Evolutionary conservation across 2,113 vertebrate genomes (phyloP), one percentile per base, ranked within the genome.

Genomic region (Oplegnathus fasciatus): DNA sequence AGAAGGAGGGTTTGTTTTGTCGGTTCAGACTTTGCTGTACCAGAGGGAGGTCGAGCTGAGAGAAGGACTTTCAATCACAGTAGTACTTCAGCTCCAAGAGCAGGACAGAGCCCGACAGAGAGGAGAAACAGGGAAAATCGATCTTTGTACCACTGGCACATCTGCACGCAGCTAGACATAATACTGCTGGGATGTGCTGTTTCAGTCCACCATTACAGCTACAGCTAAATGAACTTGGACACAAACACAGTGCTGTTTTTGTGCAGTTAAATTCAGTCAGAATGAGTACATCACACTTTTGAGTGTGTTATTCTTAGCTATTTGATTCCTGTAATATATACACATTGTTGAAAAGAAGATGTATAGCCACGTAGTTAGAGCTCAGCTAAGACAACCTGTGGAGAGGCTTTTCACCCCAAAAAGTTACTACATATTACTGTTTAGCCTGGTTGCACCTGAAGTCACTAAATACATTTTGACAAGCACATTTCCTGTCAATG

Each of bases 401-500:
- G 72, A 85, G 52, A 74, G 50, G 34, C 55, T 73, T 83, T 87
- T 87, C 30, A 40, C 48, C 62, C 44, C 1, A 6, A 77, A 71
- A 82, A 65, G 34, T 75, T 86, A 67, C 57, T 55, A 5, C 37
- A 71, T 78, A 44, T 88, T 44, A 85, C 48, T 52, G 61, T 75
- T 89, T 57, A 85, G 86, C 80, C 40, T 67, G 32, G 20, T 52
- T 57, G 37, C 60, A 64, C 26, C 58, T 61, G 28, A 83, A 77
- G 67, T 78, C 60, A 28, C 58, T 61, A 76, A 88, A 92, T 86
- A 54, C 62, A 75, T 85, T 91, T 68, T 87, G 91, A 90, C 89
- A 89, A 78, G 66, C 75, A 68, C 71, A 61, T 92, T 94, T 91
- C 61, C 82, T 78, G 61, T 17, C 55, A 62, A 87, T 55, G 60